Conservation (phyloP, 2,888 invertebrate genomes). For the Troides helena region DNA sequence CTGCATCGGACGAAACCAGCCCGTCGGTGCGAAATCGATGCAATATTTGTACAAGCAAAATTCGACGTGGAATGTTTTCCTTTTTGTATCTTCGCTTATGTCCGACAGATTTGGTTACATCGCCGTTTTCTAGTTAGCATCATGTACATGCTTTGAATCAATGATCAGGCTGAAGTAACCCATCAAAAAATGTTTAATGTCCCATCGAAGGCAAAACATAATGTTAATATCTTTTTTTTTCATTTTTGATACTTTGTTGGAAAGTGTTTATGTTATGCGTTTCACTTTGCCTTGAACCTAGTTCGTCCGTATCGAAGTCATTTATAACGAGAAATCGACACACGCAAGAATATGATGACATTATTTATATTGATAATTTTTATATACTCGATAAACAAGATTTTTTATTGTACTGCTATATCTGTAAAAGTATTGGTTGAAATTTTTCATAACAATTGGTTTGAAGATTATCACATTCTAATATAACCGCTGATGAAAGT, state of each 20-base stretch:
- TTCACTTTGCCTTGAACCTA: conserved; percentile 13
- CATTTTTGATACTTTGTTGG: neutral
- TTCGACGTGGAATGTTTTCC: conserved; percentile 54
- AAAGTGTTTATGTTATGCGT: conserved; percentile 11
- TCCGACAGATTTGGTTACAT: conserved; percentile 21
- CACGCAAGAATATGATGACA: conserved; percentile 6
- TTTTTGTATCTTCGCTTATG: conserved; percentile 47
- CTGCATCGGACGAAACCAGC: conserved; percentile 45
- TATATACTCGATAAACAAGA: neutral
- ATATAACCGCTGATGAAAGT: too few relatives aligned
- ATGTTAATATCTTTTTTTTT: neutral
- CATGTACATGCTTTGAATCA: neutral
- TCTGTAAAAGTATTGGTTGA: too few relatives aligned
- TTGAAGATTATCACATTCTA: too few relatives aligned
- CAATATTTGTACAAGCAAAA: conserved; percentile 69
- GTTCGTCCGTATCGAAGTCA: conserved; percentile 13
- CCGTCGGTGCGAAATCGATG: conserved; percentile 56
- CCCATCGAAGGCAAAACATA: neutral
- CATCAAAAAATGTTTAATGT: neutral
- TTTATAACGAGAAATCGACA: conserved; percentile 11
- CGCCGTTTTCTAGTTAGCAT: conserved; percentile 24
- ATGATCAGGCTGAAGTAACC: neutral
- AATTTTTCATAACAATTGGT: too few relatives aligned
- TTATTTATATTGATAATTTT: conserved; percentile 2
- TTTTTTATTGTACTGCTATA: neutral